Base-by-base conservation (phyloP, 1,140 invertebrate genomes). In the Sitodiplosis mosellana region DNA sequence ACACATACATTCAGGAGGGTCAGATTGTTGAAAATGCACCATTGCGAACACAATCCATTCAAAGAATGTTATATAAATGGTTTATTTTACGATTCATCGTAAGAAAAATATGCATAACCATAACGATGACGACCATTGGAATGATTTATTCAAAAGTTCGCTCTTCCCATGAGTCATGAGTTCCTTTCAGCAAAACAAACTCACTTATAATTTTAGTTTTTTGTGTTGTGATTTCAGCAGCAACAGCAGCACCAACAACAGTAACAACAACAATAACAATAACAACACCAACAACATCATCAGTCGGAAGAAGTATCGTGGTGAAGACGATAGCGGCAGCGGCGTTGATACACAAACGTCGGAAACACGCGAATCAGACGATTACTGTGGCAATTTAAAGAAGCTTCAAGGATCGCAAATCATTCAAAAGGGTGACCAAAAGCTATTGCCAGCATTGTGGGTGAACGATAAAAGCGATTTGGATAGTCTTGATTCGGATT, bases 401-500 rank as follows among this genome's bases (percentile, higher is more conserved):
- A 60, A 61, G 43, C 55, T 64, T 54, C 61, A 64, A 52, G 56
- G 58, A 40, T 45, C 59, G 47, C 55, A 59, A 44, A 15, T 14
- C 33, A 47, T 63, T 53, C 27, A 27, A 27, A 27, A 27, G 27
- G 27, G 27, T 10, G 27, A 27, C 10, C 27, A 27, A 27, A 27
- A 27, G 10, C 53, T 55, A 8, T 37, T 43, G 15, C 49, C 59
- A 8, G 51, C 51, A 17, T 59, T 59, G 34, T 64, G 61, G 61
- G 59, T 61, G 42, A 64, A 60, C 54, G 62, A 64, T 49, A 64
- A 63, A 49, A 74, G 73, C 53, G 74, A 75, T 57, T 73, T 75
- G 48, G 73, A 76, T 56, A 76, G 73, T 55, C 65, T 76, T 45
- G 75, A 76, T 55, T 76, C 73, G n/a, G 75, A 76, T 54, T 76